phyloP scores from a whole-genome alignment of 2,113 vertebrate species.

The Eulemur rufifrons region DNA sequence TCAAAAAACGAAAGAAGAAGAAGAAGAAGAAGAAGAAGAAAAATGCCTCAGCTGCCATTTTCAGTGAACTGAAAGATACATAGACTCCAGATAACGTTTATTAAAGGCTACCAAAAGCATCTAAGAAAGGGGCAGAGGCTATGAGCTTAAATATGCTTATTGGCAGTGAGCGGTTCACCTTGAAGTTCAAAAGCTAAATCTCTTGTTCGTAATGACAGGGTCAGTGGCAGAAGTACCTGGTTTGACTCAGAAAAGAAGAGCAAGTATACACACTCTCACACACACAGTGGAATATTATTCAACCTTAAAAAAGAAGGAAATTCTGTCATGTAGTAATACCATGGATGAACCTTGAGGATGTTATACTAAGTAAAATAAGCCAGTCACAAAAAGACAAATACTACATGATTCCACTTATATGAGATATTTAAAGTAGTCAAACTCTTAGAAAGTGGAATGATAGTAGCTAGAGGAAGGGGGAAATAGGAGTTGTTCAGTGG shows the following conservation, averaged over 20 bases:
- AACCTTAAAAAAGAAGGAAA: background rate
- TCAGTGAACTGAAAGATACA: slow-evolving; percentile 34
- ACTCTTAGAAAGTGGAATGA: background rate
- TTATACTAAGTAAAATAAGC: background rate
- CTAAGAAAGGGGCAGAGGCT: background rate
- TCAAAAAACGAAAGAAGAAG: background rate
- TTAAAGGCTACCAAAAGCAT: slow-evolving; percentile 6
- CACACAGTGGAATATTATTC: background rate
- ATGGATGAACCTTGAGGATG: background rate
- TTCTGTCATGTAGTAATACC: background rate
- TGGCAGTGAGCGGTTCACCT: background rate
- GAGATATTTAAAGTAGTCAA: background rate
- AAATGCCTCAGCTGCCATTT: background rate
- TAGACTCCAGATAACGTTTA: slow-evolving; percentile 21
- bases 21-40: background rate
- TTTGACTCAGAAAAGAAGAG: slow-evolving; percentile 19
- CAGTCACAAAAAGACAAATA: background rate
- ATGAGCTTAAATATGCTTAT: background rate
- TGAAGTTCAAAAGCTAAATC: slow-evolving; percentile 29
- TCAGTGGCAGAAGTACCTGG: slow-evolving; percentile 23
- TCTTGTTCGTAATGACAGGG: slow-evolving; percentile 10
- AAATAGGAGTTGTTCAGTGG: background rate
- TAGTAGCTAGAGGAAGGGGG: background rate
- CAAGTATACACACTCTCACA: background rate
- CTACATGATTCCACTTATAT: background rate